Conservation (phyloP, 2,113 vertebrate genomes). For the Capricornis sumatraensis region DNA sequence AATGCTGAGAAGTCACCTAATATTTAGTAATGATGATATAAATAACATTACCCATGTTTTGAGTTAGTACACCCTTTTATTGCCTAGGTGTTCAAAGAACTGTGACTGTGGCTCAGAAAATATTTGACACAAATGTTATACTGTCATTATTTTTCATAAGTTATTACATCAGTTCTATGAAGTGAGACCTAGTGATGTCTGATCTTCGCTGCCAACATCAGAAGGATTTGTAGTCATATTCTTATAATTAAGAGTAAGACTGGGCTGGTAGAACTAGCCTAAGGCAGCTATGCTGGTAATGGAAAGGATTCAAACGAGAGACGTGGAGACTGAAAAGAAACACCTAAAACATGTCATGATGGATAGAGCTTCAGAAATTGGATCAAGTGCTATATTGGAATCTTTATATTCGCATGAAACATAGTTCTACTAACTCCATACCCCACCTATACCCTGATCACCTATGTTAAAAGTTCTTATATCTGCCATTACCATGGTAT, state of each 20-base stretch:
- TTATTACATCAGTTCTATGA: not conserved
- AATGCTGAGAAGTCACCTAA: not conserved
- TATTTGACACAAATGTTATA: not conserved
- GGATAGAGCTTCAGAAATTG: not conserved
- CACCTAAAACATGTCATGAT: not conserved
- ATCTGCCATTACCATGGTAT: not conserved
- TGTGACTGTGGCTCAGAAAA: not conserved
- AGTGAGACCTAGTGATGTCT: not conserved
- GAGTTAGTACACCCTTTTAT: not conserved
- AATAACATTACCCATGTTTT: not conserved
- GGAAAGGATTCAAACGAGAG: not conserved
- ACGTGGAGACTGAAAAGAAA: not conserved
- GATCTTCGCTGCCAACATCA: not conserved
- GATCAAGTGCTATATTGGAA: not conserved
- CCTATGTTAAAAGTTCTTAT: not conserved
- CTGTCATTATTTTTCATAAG: not conserved
- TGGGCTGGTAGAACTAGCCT: not conserved
- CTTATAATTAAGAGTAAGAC: not conserved
- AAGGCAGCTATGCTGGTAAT: not conserved
- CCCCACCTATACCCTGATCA: not conserved
- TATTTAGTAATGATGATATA: slow-evolving; percentile 1
- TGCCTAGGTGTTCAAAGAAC: not conserved
- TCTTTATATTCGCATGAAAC: not conserved
- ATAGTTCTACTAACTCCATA: not conserved
- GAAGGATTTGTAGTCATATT: slow-evolving; percentile 4